Evolutionary conservation across 2,113 vertebrate genomes (phyloP).

Genomic region (Alligator mississippiensis): DNA sequence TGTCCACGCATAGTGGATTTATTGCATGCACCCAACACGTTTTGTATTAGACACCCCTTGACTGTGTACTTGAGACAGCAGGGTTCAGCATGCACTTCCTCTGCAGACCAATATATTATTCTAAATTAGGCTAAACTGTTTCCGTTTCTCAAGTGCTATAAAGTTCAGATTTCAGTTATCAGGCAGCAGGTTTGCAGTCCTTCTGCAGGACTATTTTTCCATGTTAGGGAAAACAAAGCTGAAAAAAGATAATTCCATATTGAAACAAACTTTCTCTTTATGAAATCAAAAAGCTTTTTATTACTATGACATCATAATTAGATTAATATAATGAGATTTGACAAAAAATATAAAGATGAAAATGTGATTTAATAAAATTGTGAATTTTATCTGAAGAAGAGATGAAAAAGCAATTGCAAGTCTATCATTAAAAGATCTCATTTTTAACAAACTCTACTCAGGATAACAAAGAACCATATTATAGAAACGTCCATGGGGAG

Average conservation of each 20-base stretch:
- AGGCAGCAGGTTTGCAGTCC: constrained; percentile 22
- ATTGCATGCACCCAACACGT: constrained; percentile 73
- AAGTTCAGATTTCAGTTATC: constrained; percentile 75
- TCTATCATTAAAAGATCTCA: background rate
- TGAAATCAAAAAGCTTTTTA: background rate
- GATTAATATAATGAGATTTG: background rate
- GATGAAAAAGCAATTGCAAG: background rate
- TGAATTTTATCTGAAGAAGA: background rate
- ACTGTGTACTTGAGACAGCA: constrained; percentile 76
- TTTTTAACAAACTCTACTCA: background rate
- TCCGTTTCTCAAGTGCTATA: constrained; percentile 71
- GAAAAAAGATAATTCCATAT: background rate
- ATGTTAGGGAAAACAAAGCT: background rate
- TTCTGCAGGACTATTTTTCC: background rate
- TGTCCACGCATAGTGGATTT: constrained; percentile 73
- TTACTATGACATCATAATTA: background rate
- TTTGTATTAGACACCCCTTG: constrained; percentile 79
- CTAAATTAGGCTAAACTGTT: constrained; percentile 83
- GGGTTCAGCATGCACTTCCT: constrained; percentile 77
- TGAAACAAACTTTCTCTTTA: background rate
- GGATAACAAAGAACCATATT: background rate
- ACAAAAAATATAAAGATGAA: background rate
- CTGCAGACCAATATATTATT: constrained; percentile 82
- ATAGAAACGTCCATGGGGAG: background rate
- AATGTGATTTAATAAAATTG: background rate